Evolutionary conservation across 2,113 vertebrate genomes (phyloP).

Genomic region (Fulica atra): DNA sequence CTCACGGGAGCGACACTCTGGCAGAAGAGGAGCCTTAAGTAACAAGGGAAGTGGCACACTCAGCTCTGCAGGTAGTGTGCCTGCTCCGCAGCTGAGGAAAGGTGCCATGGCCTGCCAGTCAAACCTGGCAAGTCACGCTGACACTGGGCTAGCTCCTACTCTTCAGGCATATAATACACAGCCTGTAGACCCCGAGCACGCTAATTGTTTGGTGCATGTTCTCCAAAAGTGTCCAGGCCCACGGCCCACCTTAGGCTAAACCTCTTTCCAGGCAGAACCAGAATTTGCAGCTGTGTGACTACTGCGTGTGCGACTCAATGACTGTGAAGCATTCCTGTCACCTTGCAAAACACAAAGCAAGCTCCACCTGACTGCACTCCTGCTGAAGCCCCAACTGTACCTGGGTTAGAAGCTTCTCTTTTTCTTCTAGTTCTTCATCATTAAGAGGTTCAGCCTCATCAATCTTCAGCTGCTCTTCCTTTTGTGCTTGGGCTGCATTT

Average conservation of each 20-base stretch:
- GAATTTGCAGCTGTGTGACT: neutral
- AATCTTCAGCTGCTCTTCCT: constrained; percentile 96
- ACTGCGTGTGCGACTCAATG: rapidly evolving
- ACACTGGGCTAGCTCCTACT: neutral
- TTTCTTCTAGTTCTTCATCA: constrained; percentile 96
- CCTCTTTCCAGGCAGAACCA: neutral
- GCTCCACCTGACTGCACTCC: neutral
- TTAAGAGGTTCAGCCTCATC: constrained; percentile 95
- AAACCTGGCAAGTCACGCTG: neutral
- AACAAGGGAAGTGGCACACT: neutral
- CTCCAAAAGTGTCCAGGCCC: neutral
- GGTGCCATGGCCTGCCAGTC: neutral
- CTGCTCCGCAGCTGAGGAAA: neutral
- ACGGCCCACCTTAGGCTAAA: neutral
- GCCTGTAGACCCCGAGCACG: rapidly evolving
- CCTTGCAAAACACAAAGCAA: neutral
- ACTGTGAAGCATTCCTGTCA: neutral
- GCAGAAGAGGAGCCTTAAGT: neutral
- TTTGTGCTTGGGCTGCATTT: constrained; percentile 92
- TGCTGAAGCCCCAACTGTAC: constrained; percentile 55
- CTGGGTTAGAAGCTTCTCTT: constrained; percentile 96
- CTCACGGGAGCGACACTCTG: no score
- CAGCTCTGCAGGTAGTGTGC: neutral
- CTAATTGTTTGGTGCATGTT: rapidly evolving
- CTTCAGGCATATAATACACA: neutral